A percentile compares a stretch with the other conserved stretches of the same genome.
Conservation (phyloP, 2,888 invertebrate genomes). For the Cloeon dipterum region DNA sequence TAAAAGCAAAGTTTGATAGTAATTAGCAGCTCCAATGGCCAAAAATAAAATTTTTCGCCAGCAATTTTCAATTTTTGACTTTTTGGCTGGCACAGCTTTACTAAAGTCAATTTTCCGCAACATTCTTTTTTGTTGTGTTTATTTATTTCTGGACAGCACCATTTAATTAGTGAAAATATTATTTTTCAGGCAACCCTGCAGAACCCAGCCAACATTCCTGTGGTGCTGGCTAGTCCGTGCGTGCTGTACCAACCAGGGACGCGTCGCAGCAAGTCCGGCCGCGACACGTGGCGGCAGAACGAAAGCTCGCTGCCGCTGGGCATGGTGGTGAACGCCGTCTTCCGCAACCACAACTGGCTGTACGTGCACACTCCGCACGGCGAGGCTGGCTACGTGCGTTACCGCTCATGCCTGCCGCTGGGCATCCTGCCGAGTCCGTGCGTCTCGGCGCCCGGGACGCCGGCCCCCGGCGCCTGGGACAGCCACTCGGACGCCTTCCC, state of each 20-base stretch:
- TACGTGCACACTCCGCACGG: slow-evolving; percentile 70
- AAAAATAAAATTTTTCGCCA: too few relatives aligned
- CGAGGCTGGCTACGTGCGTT: slow-evolving; percentile 60
- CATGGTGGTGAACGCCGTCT: slow-evolving; percentile 68
- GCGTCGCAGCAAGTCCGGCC: slow-evolving; percentile 25
- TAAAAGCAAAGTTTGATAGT: too few relatives aligned
- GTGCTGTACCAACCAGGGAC: slow-evolving; percentile 48
- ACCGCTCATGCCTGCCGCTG: slow-evolving; percentile 50
- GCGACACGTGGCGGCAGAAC: slow-evolving; percentile 1
- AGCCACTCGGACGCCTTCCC: slow-evolving; percentile 61
- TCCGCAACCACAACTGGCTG: slow-evolving; percentile 64
- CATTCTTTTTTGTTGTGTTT: too few relatives aligned
- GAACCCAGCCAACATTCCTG: slow-evolving; percentile 64
- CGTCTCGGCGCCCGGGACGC: slow-evolving; percentile 17
- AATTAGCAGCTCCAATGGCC: too few relatives aligned
- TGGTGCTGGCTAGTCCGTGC: slow-evolving; percentile 52
- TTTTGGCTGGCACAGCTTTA: too few relatives aligned
- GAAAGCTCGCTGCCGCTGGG: slow-evolving; percentile 41
- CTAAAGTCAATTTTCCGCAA: too few relatives aligned
- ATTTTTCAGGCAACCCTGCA: slow-evolving; percentile 48
- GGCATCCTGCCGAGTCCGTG: slow-evolving; percentile 37
- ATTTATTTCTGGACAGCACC: too few relatives aligned
- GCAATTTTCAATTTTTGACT: too few relatives aligned
- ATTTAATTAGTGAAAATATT: too few relatives aligned
- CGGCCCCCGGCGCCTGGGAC: slow-evolving; percentile 50